A percentile compares a stretch with the other conserved stretches of the same genome.
Evolutionary conservation across 2,113 vertebrate genomes (phyloP).

Genomic region (Pelodiscus sinensis): DNA sequence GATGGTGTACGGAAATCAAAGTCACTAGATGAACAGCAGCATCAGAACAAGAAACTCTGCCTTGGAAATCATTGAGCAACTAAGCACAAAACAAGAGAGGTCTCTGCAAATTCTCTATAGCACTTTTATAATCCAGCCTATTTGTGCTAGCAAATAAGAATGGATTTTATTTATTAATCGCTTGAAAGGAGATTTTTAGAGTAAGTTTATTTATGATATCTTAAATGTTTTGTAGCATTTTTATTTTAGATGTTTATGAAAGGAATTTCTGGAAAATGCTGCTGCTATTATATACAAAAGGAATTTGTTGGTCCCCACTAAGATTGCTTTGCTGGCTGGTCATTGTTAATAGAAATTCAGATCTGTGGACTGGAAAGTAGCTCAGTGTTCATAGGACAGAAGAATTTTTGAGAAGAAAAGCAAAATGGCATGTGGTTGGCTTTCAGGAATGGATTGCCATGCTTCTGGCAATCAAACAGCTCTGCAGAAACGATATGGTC

Average conservation of each 20-base stretch:
- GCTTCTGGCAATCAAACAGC: not conserved
- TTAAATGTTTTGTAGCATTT: constrained; percentile 56
- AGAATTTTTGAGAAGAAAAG: not conserved
- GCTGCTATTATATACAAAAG: constrained; percentile 54
- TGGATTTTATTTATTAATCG: constrained; percentile 65
- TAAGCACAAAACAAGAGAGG: not conserved
- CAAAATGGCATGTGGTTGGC: not conserved
- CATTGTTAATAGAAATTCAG: not conserved
- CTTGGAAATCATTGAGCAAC: constrained; percentile 64
- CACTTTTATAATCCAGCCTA: constrained; percentile 63
- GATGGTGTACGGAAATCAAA: constrained; percentile 71
- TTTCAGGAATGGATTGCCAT: not conserved
- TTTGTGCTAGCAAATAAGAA: constrained; percentile 63
- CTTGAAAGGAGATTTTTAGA: constrained; percentile 61
- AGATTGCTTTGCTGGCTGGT: not conserved
- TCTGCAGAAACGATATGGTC: not conserved
- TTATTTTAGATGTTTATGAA: constrained; percentile 51
- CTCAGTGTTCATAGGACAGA: constrained; percentile 3
- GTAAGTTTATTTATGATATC: constrained; percentile 66
- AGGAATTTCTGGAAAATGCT: not conserved
- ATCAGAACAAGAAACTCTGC: constrained; percentile 76
- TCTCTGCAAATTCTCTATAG: constrained; percentile 19
- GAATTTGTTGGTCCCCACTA: constrained; percentile 27
- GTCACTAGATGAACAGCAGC: constrained; percentile 68
- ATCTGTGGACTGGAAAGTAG: not conserved